Conservation (phyloP, 2,888 invertebrate species). For the Glyphotaelius pellucidus region DNA sequence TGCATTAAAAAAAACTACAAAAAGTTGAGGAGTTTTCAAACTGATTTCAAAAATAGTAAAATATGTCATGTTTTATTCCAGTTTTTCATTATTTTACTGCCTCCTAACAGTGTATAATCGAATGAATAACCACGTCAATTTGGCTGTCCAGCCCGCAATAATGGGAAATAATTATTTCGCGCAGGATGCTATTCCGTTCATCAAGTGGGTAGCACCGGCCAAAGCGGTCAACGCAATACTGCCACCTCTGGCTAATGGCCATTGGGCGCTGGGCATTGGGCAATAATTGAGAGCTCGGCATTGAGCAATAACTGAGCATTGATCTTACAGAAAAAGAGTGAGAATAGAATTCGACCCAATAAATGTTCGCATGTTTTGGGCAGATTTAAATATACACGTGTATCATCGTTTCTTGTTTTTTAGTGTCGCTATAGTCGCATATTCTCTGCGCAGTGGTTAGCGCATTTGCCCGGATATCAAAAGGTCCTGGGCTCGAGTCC, state of each 20-base stretch:
- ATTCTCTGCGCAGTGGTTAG: too few relatives aligned
- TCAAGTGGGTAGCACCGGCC: not conserved
- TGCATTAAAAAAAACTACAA: too few relatives aligned
- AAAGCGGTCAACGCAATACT: not conserved
- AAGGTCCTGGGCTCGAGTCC: too few relatives aligned
- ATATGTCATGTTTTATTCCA: not conserved
- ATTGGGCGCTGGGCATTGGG: not conserved
- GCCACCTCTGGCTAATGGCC: not conserved
- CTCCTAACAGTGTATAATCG: not conserved
- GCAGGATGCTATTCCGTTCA: conserved; percentile 2
- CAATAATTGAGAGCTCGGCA: not conserved
- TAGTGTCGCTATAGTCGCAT: too few relatives aligned
- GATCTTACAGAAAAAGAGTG: conserved; percentile 11
- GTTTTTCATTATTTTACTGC: not conserved
- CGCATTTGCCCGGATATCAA: too few relatives aligned
- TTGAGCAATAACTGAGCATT: not conserved
- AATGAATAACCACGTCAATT: conserved; percentile 25
- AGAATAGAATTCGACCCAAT: not conserved
- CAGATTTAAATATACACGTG: not conserved
- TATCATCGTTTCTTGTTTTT: not conserved
- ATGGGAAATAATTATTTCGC: conserved; percentile 36
- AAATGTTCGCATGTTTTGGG: not conserved
- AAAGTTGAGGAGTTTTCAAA: too few relatives aligned
- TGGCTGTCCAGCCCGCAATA: conserved; percentile 25
- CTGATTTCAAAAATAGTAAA: too few relatives aligned